Conservation (phyloP, 1,140 invertebrate species). For the Hycleus phaleratus region DNA sequence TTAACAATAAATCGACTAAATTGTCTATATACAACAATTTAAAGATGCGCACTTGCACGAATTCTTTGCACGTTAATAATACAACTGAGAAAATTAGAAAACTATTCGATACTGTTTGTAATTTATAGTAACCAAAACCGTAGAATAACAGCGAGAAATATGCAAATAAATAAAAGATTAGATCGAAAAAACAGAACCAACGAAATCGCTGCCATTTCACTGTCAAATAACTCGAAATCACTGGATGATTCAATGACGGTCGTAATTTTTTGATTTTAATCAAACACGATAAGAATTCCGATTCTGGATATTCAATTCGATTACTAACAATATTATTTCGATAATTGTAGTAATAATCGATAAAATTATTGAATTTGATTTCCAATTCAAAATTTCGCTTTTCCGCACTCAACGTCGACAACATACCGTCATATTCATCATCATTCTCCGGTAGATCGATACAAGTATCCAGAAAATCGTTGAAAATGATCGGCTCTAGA, state of each 20-base stretch:
- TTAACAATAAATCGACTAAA: conserved; percentile 1
- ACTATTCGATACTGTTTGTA: not conserved
- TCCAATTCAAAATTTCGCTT: not conserved
- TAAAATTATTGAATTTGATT: conserved; percentile 1
- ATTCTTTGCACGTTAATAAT: not conserved
- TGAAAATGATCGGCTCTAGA: not conserved
- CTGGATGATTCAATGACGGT: conserved; percentile 3
- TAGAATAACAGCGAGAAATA: conserved; percentile 3
- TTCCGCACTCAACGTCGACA: not conserved
- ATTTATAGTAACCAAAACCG: not conserved
- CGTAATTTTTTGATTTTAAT: conserved; percentile 5
- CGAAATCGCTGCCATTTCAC: conserved; percentile 3
- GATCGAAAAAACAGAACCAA: conserved; percentile 1
- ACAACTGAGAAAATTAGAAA: not conserved
- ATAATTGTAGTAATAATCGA: not conserved
- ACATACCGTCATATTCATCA: not conserved
- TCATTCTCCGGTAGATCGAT: not conserved
- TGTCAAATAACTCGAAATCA: conserved; percentile 3
- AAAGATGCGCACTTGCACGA: conserved; percentile 1
- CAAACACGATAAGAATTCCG: not conserved
- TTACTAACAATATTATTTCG: not conserved
- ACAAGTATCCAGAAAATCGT: conserved; percentile 3
- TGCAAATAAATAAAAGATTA: not conserved
- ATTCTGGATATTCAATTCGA: not conserved
- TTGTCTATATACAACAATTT: conserved; percentile 1